Percentiles rank a stretch among this genome's conserved stretches.
Conservation (phyloP, 2,113 vertebrate genomes). For the Ranitomeya variabilis region DNA sequence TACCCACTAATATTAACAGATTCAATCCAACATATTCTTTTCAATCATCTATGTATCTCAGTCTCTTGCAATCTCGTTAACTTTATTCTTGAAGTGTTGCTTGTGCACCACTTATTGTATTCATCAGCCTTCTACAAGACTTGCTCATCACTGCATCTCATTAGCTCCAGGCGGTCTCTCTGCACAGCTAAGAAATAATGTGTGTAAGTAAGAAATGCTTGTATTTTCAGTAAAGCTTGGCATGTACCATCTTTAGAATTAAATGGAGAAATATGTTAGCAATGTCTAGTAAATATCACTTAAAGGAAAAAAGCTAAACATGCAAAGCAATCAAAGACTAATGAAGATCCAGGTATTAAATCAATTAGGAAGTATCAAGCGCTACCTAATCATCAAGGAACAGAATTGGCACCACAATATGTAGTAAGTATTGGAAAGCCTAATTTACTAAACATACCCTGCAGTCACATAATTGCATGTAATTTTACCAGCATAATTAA, state of each 20-base stretch:
- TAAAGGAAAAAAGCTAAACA: slow-evolving; percentile 75
- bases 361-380: slow-evolving; percentile 94
- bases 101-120: not conserved
- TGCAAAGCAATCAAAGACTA: slow-evolving; percentile 85
- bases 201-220: not conserved
- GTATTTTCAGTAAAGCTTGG: not conserved
- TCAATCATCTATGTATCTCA: not conserved
- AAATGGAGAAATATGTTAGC: slow-evolving; percentile 44
- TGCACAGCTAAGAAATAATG: not conserved
- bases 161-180: not conserved
- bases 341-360: slow-evolving; percentile 92
- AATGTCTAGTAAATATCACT: slow-evolving; percentile 72
- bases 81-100: not conserved
- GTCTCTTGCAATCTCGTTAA: not conserved
- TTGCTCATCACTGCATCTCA: not conserved
- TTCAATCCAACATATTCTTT: not conserved
- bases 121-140: slow-evolving; percentile 1
- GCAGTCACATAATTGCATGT: slow-evolving; percentile 99
- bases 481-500: slow-evolving; percentile 99
- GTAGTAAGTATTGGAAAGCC: slow-evolving; percentile 98
- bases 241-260: not conserved
- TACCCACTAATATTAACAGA: too few relatives aligned
- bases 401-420: slow-evolving; percentile 99
- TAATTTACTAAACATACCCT: slow-evolving; percentile 99
- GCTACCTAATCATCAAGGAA: slow-evolving; percentile 99